Evolutionary conservation across 2,797 vertebrate genomes (phyloP).

Genomic region (Phoebastria nigripes): DNA sequence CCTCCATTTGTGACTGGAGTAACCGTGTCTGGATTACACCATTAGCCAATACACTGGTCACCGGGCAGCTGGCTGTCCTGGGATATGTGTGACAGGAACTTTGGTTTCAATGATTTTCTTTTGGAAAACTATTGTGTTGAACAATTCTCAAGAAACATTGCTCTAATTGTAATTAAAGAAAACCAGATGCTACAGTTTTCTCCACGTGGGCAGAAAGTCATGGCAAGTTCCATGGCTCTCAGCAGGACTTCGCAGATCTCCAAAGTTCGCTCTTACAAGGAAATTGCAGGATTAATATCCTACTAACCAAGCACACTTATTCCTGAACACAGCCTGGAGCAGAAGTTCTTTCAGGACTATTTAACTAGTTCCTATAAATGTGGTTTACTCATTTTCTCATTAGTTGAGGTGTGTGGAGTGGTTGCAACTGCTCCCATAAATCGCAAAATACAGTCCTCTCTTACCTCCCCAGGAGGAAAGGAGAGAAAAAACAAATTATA

Average conservation of each 20-base stretch:
- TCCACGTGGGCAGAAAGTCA: background rate
- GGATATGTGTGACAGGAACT: rapidly evolving
- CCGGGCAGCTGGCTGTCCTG: background rate
- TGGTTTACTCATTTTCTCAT: background rate
- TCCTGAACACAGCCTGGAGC: background rate
- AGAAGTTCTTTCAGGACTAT: background rate
- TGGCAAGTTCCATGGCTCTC: background rate
- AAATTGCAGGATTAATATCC: background rate
- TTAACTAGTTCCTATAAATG: background rate
- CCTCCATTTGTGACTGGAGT: background rate
- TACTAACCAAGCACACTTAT: background rate
- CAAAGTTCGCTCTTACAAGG: background rate
- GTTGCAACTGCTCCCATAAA: background rate
- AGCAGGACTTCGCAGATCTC: background rate
- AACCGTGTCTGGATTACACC: background rate
- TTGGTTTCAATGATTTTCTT: background rate
- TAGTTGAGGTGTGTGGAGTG: background rate
- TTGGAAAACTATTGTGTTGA: background rate
- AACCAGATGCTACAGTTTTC: background rate
- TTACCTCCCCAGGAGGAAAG: background rate
- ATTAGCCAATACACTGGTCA: background rate
- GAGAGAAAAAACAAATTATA: background rate
- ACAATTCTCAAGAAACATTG: background rate
- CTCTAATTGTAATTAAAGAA: background rate
- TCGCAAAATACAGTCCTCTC: background rate